Evolutionary conservation across 2,113 vertebrate genomes (phyloP).

Genomic region (Tetrax tetrax): DNA sequence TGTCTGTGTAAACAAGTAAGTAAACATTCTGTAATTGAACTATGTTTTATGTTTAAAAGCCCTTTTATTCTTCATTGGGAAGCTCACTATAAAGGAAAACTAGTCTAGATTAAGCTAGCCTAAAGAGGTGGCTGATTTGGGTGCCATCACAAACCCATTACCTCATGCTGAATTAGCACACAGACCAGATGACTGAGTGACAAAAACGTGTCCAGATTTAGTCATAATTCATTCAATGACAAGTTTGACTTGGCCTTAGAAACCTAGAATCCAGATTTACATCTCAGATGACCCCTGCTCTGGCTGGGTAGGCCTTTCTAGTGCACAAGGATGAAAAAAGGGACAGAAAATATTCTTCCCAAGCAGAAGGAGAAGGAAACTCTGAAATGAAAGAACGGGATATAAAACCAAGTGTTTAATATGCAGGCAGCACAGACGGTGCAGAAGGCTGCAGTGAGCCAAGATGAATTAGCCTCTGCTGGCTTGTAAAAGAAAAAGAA

Average conservation of each 20-base stretch:
- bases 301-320: background rate
- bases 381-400: background rate
- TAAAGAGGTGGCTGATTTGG: background rate
- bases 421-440: slow-evolving; percentile 36
- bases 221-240: background rate
- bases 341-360: background rate
- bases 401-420: background rate
- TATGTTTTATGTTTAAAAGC: background rate
- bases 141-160: background rate
- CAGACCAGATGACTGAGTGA: background rate
- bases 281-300: background rate
- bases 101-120: background rate
- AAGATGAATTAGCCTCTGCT: slow-evolving; percentile 19
- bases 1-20: background rate
- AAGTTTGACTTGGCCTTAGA: background rate
- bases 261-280: background rate
- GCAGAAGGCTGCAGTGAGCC: slow-evolving; percentile 1
- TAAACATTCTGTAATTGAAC: background rate
- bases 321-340: background rate
- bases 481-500: slow-evolving; percentile 25
- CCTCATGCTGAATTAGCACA: background rate
- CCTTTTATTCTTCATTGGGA: background rate
- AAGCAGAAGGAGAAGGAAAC: background rate
- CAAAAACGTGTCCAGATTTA: background rate
- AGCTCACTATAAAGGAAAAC: background rate